Evolutionary conservation across 53 echinoderm and acorn worm species (phyloP), one percentile per base, ranked within the genome.

Genomic region (Holothuria scabra): DNA sequence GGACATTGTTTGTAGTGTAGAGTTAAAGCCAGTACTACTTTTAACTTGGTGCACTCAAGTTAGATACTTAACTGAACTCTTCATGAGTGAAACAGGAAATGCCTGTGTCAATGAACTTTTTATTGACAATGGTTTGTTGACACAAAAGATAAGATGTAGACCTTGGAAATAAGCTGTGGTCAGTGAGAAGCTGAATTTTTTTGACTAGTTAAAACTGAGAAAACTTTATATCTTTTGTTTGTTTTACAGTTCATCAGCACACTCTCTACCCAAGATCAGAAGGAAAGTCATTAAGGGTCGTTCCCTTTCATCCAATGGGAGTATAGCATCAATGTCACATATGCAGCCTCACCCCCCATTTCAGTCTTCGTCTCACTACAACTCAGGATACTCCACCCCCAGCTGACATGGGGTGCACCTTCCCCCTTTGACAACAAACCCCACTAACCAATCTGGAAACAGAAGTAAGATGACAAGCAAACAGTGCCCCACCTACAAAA

Each of bases 201-300:
- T n/a, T n/a, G n/a, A n/a, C n/a, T n/a, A n/a, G n/a, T n/a, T n/a
- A n/a, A n/a, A n/a, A n/a, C n/a, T 24, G 25, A 29, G 37, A 8
- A 20, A 26, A 29, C 6, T n/a, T 68, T 67, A 10, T 25, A 64
- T 66, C 69, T 28, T 63, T 18, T 63, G 25, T 26, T 63, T 60
- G 48, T 23, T 85, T 18, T 30, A 21, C 83, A 96, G 96, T 75
- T 92, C 93, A 6, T 96, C 96, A 0, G 93, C 92, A 49, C 83
- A 86, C 61, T 88, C 93, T 56, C 87, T 96, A 20, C 93, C 96
- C 10, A 96, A 96, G 85, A 93, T 96, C 79, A 87, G 88, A 28
- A 83, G 93, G 2, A 87, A 83, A 13, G 84, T 56, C 63, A 76
- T 88, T 65, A 91, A 96, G 72, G 63, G 87, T 22, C 80, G 96